phyloP scores from a whole-genome alignment of 1,140 invertebrate genomes.

The Thaumetopoea pityocampa region DNA sequence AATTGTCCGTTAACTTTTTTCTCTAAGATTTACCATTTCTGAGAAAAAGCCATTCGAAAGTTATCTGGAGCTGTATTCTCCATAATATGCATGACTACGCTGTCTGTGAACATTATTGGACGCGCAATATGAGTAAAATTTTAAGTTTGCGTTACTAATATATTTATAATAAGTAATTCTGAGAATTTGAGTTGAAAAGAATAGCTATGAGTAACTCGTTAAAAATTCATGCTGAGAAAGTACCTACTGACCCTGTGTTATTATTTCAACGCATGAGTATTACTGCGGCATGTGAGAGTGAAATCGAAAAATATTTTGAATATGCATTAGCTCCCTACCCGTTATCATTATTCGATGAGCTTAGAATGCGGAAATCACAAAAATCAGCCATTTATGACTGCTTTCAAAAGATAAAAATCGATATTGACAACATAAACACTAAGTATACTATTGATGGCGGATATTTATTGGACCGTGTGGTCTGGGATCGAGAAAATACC shows the following conservation, averaged over 20 bases:
- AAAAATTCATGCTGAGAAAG: slow-evolving; percentile 41
- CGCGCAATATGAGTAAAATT: too few relatives aligned
- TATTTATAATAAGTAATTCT: too few relatives aligned
- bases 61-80: too few relatives aligned
- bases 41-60: too few relatives aligned
- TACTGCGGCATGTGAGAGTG: slow-evolving; percentile 19
- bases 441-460: slow-evolving; percentile 35
- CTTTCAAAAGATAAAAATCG: slow-evolving; percentile 32
- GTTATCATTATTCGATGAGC: slow-evolving; percentile 45
- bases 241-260: slow-evolving; percentile 44
- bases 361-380: slow-evolving; percentile 28
- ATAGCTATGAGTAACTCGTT: slow-evolving; percentile 34
- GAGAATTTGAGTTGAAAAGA: too few relatives aligned
- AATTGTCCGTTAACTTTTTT: too few relatives aligned
- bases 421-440: slow-evolving; percentile 24
- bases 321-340: slow-evolving; percentile 42
- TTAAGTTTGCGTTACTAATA: too few relatives aligned
- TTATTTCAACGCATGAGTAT: slow-evolving; percentile 53
- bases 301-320: slow-evolving; percentile 45
- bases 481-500: slow-evolving; percentile 33
- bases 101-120: too few relatives aligned
- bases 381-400: slow-evolving; percentile 46
- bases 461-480: slow-evolving; percentile 35
- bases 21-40: too few relatives aligned
- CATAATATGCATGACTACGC: too few relatives aligned